Conservation (phyloP, 2,113 vertebrate genomes). For the Oenanthe oenanthe region DNA sequence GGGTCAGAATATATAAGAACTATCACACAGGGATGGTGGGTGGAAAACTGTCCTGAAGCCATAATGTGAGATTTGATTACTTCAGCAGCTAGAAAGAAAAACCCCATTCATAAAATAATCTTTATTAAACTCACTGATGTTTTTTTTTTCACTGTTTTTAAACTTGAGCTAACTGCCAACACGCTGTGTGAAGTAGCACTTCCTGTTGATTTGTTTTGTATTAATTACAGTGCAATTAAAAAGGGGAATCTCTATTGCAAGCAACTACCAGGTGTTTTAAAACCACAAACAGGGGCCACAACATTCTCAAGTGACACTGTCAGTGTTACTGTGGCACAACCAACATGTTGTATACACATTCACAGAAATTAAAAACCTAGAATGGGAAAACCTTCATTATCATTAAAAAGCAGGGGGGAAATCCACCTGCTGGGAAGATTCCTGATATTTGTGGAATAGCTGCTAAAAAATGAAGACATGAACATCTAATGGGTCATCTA, state of each 20-base stretch:
- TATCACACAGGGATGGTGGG: neutral
- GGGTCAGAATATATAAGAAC: neutral
- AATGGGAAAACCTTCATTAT: neutral
- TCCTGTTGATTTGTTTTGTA: constrained; percentile 34
- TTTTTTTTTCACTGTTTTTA: neutral
- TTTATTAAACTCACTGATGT: neutral
- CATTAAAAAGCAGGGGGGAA: neutral
- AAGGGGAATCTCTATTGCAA: neutral
- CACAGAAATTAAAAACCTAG: neutral
- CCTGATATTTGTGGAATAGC: neutral
- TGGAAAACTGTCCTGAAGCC: constrained; percentile 6
- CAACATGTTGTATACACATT: neutral
- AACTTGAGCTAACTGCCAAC: constrained; percentile 24
- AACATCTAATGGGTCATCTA: constrained; percentile 20
- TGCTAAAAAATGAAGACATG: neutral
- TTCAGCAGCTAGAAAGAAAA: neutral
- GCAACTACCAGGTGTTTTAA: neutral
- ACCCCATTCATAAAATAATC: neutral
- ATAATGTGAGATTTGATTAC: constrained; percentile 5
- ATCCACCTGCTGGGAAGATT: neutral
- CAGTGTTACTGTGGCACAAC: neutral
- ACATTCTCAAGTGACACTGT: neutral
- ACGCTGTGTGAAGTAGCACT: neutral
- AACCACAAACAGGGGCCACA: neutral
- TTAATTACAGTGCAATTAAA: constrained; percentile 17